These are phyloP conservation scores for Lacerta agilis DNA, from an alignment of 2,797 vertebrate genomes.

Conservation along the genomic window DNA sequence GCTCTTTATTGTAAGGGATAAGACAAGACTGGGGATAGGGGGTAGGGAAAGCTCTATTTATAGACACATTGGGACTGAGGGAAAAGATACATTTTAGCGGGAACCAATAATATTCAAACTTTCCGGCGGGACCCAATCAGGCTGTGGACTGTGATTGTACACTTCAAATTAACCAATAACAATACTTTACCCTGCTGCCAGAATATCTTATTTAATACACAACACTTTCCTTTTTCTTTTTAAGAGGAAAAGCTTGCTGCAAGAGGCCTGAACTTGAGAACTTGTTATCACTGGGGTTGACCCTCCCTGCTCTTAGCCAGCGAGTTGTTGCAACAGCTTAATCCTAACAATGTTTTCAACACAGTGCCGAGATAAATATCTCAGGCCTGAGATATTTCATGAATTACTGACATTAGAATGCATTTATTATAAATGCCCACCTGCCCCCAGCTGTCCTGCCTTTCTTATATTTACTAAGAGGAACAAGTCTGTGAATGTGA, in stretches of 20 bases:
- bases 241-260: background rate
- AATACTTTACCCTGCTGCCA: too few relatives aligned
- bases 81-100: too few relatives aligned
- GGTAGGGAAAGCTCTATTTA: too few relatives aligned
- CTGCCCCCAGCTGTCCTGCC: background rate
- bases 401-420: conserved; percentile 2
- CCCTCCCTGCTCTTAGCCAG: background rate
- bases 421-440: conserved; percentile 17
- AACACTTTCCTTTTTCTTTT: background rate
- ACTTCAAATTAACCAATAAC: too few relatives aligned
- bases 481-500: background rate
- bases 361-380: background rate
- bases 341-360: conserved; percentile 16
- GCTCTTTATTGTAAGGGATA: too few relatives aligned
- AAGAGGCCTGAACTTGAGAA: background rate
- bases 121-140: too few relatives aligned
- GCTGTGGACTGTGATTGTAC: too few relatives aligned
- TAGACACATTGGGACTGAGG: too few relatives aligned
- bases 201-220: too few relatives aligned
- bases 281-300: background rate
- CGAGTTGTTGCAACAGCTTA: background rate
- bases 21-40: too few relatives aligned
- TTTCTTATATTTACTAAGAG: background rate
- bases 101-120: too few relatives aligned
- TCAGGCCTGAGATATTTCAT: background rate